phyloP scores from a whole-genome alignment of 35 echinoderm and acorn worm species.

The Amphiura filiformis region DNA sequence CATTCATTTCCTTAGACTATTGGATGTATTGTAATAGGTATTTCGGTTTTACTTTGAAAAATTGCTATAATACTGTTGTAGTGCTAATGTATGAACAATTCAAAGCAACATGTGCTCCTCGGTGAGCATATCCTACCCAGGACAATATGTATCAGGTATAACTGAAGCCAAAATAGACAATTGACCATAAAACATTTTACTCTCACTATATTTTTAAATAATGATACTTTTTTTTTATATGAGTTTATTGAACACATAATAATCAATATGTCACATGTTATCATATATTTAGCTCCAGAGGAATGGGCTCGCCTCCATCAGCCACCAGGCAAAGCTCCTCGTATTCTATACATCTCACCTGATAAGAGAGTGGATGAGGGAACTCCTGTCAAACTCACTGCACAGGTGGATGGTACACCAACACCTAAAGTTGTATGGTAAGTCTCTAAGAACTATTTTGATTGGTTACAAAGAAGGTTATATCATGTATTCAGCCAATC shows the following conservation, averaged over 20 bases:
- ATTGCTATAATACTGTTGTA: no score
- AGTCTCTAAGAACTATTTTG: no score
- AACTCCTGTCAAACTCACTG: conserved; percentile 29
- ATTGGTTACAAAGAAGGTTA: no score
- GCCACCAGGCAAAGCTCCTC: conserved; percentile 39
- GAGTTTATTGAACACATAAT: neutral
- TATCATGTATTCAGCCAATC: no score
- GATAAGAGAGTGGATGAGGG: conserved; percentile 63
- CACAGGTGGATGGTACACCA: conserved; percentile 55
- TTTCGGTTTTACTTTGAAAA: neutral
- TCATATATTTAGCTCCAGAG: neutral
- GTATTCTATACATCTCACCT: conserved; percentile 55
- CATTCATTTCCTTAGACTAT: no score
- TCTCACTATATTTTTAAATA: neutral
- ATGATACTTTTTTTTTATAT: neutral
- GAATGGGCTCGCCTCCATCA: neutral
- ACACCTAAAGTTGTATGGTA: conserved; percentile 73
- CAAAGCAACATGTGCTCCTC: neutral
- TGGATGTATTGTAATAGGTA: neutral
- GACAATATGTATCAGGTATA: neutral
- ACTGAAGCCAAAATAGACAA: neutral
- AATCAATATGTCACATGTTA: neutral
- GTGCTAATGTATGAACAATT: no score
- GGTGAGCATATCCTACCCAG: neutral
- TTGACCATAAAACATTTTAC: neutral